These are phyloP conservation scores for Pitta sordida DNA, from an alignment of 2,113 vertebrate genomes.

Conservation along the genomic window DNA sequence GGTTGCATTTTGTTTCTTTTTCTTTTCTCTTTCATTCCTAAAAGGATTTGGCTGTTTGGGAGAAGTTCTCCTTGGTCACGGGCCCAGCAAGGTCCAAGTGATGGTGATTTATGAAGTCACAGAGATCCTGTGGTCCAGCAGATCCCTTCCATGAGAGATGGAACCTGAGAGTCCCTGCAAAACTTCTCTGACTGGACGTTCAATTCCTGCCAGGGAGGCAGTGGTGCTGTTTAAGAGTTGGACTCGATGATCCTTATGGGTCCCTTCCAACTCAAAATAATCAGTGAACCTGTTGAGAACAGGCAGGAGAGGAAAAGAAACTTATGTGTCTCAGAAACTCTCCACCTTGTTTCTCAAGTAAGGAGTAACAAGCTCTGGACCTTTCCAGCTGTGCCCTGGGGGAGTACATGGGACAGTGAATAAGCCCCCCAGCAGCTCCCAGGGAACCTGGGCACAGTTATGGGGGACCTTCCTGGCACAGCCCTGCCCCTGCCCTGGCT, in stretches of 20 bases:
- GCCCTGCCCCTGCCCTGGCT: neutral
- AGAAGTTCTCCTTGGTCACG: neutral
- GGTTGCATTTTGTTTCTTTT: neutral
- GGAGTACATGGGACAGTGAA: neutral
- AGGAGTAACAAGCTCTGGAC: neutral
- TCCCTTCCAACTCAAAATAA: too few species aligned
- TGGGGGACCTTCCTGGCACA: neutral
- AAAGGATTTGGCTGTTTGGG: neutral
- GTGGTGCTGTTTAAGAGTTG: too few species aligned
- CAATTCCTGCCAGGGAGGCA: too few species aligned
- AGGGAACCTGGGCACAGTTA: fast-evolving
- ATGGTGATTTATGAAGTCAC: neutral
- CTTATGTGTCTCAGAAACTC: fast-evolving
- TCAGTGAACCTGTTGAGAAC: too few species aligned
- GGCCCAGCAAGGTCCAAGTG: neutral
- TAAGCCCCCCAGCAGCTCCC: fast-evolving
- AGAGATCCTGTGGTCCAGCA: neutral
- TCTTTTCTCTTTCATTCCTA: neutral
- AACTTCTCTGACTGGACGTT: neutral
- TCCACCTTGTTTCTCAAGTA: neutral
- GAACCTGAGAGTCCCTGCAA: neutral
- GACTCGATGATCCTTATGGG: too few species aligned
- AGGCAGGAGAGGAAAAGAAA: neutral
- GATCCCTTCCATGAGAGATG: fast-evolving
- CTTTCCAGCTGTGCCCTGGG: neutral